Evolutionary conservation across 2,113 vertebrate species (phyloP).

Genomic region (Procavia capensis): DNA sequence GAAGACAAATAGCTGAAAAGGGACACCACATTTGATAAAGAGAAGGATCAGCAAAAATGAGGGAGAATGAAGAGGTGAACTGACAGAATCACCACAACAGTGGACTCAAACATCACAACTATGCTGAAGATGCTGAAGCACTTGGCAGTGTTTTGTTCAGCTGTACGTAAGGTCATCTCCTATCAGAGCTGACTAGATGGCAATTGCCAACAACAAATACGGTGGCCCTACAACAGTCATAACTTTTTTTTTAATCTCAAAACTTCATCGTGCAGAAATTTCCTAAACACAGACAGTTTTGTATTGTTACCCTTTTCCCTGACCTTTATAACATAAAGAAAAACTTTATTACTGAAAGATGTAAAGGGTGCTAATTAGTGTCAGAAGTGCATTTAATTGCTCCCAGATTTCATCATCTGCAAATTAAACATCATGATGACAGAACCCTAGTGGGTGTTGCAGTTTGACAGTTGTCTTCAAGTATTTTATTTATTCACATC

Average conservation of each 20-base stretch:
- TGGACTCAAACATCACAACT: too few relatives aligned
- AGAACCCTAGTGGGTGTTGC: not conserved
- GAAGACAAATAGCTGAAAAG: too few relatives aligned
- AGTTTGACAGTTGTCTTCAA: not conserved
- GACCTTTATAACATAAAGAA: not conserved
- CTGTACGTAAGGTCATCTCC: too few relatives aligned
- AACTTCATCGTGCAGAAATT: constrained; percentile 4
- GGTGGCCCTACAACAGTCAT: not conserved
- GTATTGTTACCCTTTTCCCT: not conserved
- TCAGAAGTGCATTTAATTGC: not conserved
- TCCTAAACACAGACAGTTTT: not conserved
- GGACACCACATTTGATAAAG: too few relatives aligned
- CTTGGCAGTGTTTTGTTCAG: too few relatives aligned
- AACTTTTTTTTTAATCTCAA: not conserved
- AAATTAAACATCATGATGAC: not conserved
- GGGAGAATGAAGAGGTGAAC: too few relatives aligned
- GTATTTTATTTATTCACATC: not conserved
- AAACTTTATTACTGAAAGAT: not conserved
- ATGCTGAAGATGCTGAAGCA: too few relatives aligned
- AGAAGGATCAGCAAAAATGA: too few relatives aligned
- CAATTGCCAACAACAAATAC: not conserved
- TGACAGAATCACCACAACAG: too few relatives aligned
- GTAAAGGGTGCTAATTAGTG: not conserved
- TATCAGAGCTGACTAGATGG: too few relatives aligned
- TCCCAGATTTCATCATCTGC: not conserved